Evolutionary conservation across 2,888 invertebrate genomes (phyloP).

Genomic region (Ommatoiulus sabulosus): DNA sequence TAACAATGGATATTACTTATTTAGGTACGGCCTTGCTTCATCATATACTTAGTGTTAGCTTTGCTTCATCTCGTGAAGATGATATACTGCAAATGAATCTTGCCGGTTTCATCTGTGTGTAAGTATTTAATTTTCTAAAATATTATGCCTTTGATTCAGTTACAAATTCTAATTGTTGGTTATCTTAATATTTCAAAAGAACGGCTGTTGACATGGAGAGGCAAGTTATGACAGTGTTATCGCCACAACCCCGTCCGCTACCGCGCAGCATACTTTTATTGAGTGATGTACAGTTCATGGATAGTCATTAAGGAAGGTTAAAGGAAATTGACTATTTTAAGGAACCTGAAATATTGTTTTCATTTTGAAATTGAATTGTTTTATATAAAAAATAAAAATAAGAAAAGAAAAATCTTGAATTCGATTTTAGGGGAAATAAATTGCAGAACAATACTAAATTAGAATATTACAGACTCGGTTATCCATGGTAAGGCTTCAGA

Average conservation of each 20-base stretch:
- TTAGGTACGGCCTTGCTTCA: constrained; percentile 69
- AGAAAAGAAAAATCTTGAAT: neutral
- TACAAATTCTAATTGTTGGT: neutral
- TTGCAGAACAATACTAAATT: too few relatives aligned
- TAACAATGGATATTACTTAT: neutral
- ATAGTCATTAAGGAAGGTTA: constrained; percentile 78
- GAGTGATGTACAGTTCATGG: constrained; percentile 95
- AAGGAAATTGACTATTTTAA: neutral
- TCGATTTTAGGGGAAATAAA: too few relatives aligned
- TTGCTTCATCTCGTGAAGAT: constrained; percentile 83
- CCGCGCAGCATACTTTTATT: constrained; percentile 87
- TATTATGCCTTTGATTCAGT: neutral
- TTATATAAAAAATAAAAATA: neutral
- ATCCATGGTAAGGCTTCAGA: too few relatives aligned
- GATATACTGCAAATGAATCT: constrained; percentile 89
- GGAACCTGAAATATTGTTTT: neutral
- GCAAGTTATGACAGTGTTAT: constrained; percentile 87
- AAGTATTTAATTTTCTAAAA: constrained; percentile 70
- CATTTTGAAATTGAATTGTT: neutral
- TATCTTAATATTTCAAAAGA: constrained; percentile 71
- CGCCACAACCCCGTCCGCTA: constrained; percentile 93
- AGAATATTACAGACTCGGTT: too few relatives aligned
- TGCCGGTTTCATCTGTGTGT: constrained; percentile 93
- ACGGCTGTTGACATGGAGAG: constrained; percentile 90
- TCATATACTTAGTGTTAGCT: constrained; percentile 89